Conservation (phyloP, 2,797 vertebrate species). For the Pseudochaenichthys georgianus region DNA sequence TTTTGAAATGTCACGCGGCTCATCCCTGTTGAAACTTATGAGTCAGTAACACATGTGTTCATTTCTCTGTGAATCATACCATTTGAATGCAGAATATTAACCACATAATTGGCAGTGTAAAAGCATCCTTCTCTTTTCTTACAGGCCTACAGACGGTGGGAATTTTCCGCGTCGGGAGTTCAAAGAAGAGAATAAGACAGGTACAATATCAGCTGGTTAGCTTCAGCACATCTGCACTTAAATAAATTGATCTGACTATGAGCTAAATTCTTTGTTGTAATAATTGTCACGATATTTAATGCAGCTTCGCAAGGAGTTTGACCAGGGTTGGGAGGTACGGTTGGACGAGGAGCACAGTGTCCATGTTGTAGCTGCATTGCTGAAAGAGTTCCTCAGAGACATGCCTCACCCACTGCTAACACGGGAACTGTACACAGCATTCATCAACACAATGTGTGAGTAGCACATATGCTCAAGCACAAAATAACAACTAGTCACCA, state of each 20-base stretch:
- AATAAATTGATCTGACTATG: background rate
- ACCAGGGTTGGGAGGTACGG: slow-evolving; percentile 91
- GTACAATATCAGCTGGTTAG: slow-evolving; percentile 74
- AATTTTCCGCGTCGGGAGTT: slow-evolving; percentile 98
- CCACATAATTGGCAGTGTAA: slow-evolving; percentile 2
- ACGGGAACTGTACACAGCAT: slow-evolving; percentile 95
- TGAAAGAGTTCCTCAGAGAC: slow-evolving; percentile 97
- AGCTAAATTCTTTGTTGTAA: slow-evolving; percentile 1
- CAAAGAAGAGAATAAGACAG: slow-evolving; percentile 98
- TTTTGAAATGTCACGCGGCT: background rate
- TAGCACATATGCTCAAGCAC: slow-evolving; percentile 7
- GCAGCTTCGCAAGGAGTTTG: slow-evolving; percentile 95
- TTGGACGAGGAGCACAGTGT: slow-evolving; percentile 94
- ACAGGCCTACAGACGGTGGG: slow-evolving; percentile 96
- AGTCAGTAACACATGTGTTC: background rate
- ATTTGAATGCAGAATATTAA: background rate
- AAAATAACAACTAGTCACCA: background rate
- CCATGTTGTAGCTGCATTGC: slow-evolving; percentile 95
- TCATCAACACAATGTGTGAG: slow-evolving; percentile 95
- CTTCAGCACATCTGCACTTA: background rate
- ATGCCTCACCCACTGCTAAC: slow-evolving; percentile 96
- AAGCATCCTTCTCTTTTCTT: slow-evolving; percentile 42
- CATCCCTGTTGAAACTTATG: background rate
- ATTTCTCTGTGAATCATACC: background rate
- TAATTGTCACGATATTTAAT: slow-evolving; percentile 34